Evolutionary conservation across 92 coral and sea anemone genomes (phyloP), one percentile per base, ranked within the genome.

Genomic region (Palythoa heliodiscus): DNA sequence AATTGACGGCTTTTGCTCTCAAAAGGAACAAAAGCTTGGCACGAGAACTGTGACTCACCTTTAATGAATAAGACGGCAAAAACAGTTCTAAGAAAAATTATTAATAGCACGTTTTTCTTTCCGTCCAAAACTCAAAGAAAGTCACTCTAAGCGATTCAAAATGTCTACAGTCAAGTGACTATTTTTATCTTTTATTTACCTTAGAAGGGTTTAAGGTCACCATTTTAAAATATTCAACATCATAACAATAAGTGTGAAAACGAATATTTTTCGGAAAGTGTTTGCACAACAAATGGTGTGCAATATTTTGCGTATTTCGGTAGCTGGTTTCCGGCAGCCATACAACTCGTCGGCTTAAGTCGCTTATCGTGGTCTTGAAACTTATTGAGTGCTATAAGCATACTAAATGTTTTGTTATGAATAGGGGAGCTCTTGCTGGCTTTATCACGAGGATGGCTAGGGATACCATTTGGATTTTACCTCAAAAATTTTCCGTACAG

Each of bases 31-130:
- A 60, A 14, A 77, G 82, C 16, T 38, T 15, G 70, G 82, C 82
- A 77, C 82, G 82, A 77, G 82, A 60, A 29, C 25, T 2, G 6
- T 2, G 19, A 24, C 52, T 5, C 82, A 11, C 40, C 6, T 77
- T 77, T 77, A 77, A 54, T 57, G 82, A 77, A 20, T 54, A 60
- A 57, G 54, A 43, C 57, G 82, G 9, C 53, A 20, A 39, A 37
- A 11, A 53, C 52, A 77, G 15, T 16, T 54, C 14, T 57, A 43
- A 57, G 54, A 43, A 53, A 11, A 76, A 15, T n/a, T 68, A 24
- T 57, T 35, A 52, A 13, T 72, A 19, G 2, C 79, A 20, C 79
- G 35, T 12, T 12, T 74, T 54, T 25, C 79, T 48, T 25, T 75
- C 38, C 14, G 11, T 3, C 73, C 50, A 43, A 43, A 43, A 43